Evolutionary conservation across 2,113 vertebrate genomes (phyloP).

Genomic region (Corynorhinus townsendii): DNA sequence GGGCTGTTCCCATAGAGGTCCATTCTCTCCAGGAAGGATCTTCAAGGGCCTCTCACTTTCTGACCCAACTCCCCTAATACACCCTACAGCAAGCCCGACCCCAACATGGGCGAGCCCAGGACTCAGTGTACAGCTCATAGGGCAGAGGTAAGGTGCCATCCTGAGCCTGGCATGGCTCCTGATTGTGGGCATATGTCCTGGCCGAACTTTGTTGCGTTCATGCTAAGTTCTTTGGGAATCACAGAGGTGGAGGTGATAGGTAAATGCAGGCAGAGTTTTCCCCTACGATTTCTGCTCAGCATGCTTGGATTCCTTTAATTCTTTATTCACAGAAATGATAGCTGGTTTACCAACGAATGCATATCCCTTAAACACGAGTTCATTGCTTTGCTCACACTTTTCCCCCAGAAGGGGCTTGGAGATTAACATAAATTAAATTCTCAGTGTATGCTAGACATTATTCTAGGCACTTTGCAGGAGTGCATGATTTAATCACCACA

Average conservation of each 20-base stretch:
- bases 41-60: background rate
- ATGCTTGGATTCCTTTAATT: background rate
- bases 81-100: background rate
- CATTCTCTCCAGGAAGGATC: background rate
- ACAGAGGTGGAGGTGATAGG: background rate
- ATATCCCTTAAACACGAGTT: background rate
- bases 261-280: background rate
- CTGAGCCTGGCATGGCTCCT: background rate
- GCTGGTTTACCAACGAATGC: background rate
- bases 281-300: background rate
- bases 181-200: background rate
- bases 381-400: background rate
- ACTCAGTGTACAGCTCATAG: background rate
- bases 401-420: background rate
- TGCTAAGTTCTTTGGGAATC: background rate
- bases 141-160: background rate
- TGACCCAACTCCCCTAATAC: background rate
- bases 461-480: background rate
- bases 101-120: no score
- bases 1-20: background rate
- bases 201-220: background rate
- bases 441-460: background rate
- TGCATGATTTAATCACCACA: background rate
- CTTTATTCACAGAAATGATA: background rate
- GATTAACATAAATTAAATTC: background rate